Evolutionary conservation across 2,113 vertebrate genomes (phyloP), one percentile per base, ranked within the genome.

Genomic region (Nanger granti): DNA sequence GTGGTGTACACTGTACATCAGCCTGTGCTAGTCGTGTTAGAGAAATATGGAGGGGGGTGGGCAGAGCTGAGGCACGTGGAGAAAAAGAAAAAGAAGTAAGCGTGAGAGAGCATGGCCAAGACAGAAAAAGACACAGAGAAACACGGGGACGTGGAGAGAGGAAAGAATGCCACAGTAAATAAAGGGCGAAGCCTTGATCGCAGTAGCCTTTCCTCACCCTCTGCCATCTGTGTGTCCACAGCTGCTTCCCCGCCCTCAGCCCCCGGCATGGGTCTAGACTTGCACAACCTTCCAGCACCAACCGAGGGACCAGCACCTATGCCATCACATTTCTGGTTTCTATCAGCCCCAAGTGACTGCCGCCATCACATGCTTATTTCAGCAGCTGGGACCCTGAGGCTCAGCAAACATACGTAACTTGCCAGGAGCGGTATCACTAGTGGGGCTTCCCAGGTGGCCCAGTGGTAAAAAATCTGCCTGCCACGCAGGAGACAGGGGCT

Each of bases 1-100:
- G 0, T 6, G 8, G 29, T 11, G 31, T 14, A 17, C 44, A 52
- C 9, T 49, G 5, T 3, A 60, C 13, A 85, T 59, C n/a, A 29
- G 54, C 31, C 57, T 9, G 3, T 13, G 13, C 18, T 54, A 31
- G 26, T 69, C 47, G 20, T 4, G 44, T n/a, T 47, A 95, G 31
- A 22, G 34, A 85, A 89, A 14, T 22, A 73, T 37, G 18, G 5
- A 9, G 1, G 8, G 1, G 0, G 1, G 0, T 0, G 1, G 29
- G 57, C 57, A 31, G 26, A 3, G 1, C 24, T 59, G 49, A 52
- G 13, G 10, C 10, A 34, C 29, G n/a, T 89, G 28, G 41, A 52
- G 17, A 41, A 54, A 55, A 24, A 87, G 37, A 66, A 47, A 54
- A 28, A 34, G 18, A 60, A 62, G 11, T 34, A 89, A 69, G 10